Evolutionary conservation across 2,888 invertebrate genomes (phyloP), one percentile per base, ranked within the genome.

Genomic region (Geophilus truncorum): DNA sequence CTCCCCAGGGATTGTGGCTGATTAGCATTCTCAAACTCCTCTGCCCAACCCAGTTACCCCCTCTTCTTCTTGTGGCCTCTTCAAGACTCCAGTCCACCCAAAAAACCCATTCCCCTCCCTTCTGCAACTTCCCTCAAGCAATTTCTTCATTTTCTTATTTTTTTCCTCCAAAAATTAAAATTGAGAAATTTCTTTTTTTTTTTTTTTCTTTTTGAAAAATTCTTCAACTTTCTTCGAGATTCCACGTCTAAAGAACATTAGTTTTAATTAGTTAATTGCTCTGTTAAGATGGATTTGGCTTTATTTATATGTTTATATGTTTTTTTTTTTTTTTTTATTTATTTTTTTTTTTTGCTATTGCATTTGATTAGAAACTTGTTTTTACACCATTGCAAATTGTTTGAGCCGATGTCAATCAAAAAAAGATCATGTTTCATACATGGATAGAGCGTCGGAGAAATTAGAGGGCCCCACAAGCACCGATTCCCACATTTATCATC

Each of bases 81-180:
- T 75, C 77, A n/a, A 80, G 79, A 57, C 34, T 77, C 57, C 77
- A 80, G 79, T 45, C 75, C 81, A 81, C 80, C 77, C 79, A 77
- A 81, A 81, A 32, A 79, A 70, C 76, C 81, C 78, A 79, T 80
- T 81, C 81, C 80, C 78, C 80, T 70, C 79, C 81, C 82, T 79
- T 70, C 83, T 78, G 78, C 81, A 77, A 81, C 82, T 81, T 36
- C 79, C 82, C 82, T n/a, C 82, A 80, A 79, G 81, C 81, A 80
- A 77, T 79, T 81, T 82, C 82, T 80, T 82, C 81, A 62, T 82
- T 79, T 62, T 62, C 18, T 23, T 7, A 9, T 18, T 51, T 51
- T 51, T 15, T 51, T 18, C 15, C 4, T 51, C 4, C 3, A 23
- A 21, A 62, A 62, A 62, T 62, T 62, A 62, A 62, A 62, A 62